These are phyloP conservation scores for Benthosema pterotum DNA, from an alignment of 2,797 vertebrate species.

Conservation along the genomic window DNA sequence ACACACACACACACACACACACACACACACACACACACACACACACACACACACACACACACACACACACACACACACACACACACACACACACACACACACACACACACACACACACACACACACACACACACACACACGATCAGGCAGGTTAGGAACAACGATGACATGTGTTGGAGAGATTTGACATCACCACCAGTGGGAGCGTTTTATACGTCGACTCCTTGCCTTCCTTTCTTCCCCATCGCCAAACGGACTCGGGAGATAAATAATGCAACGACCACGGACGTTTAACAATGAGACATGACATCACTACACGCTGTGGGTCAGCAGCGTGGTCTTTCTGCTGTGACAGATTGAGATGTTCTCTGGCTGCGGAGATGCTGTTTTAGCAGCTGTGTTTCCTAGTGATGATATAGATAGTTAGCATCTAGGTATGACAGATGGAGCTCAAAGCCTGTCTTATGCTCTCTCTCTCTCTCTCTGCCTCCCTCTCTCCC, in stretches of 20 bases:
- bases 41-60: background rate
- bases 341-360: slow-evolving; percentile 60
- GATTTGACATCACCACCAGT: slow-evolving; percentile 15
- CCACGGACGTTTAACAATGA: slow-evolving; percentile 58
- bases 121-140: slow-evolving; percentile 36
- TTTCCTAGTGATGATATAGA: slow-evolving; percentile 65
- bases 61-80: slow-evolving; percentile 32
- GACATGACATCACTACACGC: slow-evolving; percentile 71
- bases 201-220: slow-evolving; percentile 39
- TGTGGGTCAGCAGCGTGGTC: slow-evolving; percentile 65
- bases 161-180: slow-evolving; percentile 6
- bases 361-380: slow-evolving; percentile 56
- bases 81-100: slow-evolving; percentile 45
- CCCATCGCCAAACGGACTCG: background rate
- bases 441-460: slow-evolving; percentile 24
- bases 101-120: slow-evolving; percentile 45
- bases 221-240: slow-evolving; percentile 1
- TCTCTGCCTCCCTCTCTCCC: background rate
- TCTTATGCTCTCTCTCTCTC: background rate
- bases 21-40: background rate
- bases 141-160: background rate
- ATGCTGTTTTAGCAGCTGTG: slow-evolving; percentile 60
- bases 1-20: background rate
- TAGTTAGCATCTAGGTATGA: slow-evolving; percentile 53
- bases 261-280: background rate